Evolutionary conservation across 92 coral and sea anemone species (phyloP).

Genomic region (Phenganax marumi): DNA sequence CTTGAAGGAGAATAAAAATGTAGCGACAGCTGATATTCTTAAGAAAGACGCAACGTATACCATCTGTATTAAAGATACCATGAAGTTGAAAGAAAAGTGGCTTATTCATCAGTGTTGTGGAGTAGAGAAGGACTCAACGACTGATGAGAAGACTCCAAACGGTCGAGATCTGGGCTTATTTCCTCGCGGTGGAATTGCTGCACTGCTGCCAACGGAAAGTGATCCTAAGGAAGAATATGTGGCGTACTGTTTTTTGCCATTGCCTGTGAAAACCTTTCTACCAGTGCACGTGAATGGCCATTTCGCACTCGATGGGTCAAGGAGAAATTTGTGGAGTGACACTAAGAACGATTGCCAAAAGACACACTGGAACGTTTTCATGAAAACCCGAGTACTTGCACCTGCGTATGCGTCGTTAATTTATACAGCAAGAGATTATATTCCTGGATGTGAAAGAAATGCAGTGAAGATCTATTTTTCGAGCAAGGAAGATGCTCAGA

Average conservation of each 20-base stretch:
- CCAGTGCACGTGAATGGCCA: constrained; percentile 94
- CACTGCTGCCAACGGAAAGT: not conserved
- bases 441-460: constrained; percentile 50
- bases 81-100: constrained; percentile 73
- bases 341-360: constrained; percentile 58
- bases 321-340: constrained; percentile 79
- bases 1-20: constrained; percentile 46
- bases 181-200: constrained; percentile 68
- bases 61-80: constrained; percentile 66
- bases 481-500: constrained; percentile 49
- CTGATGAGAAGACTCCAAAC: constrained; percentile 60
- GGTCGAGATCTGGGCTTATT: constrained; percentile 56
- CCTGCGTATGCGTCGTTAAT: constrained; percentile 85
- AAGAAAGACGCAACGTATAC: constrained; percentile 72
- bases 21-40: constrained; percentile 64
- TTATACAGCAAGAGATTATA: constrained; percentile 55
- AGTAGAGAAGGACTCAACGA: constrained; percentile 51
- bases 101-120: constrained; percentile 87
- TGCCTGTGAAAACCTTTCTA: constrained; percentile 79
- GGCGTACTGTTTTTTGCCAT: constrained; percentile 74
- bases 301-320: constrained; percentile 73
- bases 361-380: constrained; percentile 79
- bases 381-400: constrained; percentile 68
- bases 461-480: constrained; percentile 75
- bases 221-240: too few relatives aligned